Evolutionary conservation across 1,140 invertebrate species (phyloP).

Genomic region (Tetraneura akinire): DNA sequence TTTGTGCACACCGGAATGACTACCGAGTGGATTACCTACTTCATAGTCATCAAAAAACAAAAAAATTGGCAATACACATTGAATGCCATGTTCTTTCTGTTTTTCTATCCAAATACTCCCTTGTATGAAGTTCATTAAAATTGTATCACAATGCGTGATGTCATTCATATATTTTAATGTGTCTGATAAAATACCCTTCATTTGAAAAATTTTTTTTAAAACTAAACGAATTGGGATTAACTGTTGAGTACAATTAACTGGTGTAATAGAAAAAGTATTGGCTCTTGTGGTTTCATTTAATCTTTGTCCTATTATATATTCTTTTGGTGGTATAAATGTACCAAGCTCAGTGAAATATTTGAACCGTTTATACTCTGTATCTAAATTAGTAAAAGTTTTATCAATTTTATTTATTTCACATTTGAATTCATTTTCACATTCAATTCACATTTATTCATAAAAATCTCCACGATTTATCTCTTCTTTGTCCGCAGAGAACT

Average conservation of each 20-base stretch:
- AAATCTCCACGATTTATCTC: no score
- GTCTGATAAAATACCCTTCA: background rate
- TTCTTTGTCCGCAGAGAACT: no score
- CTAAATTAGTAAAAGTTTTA: no score
- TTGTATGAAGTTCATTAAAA: background rate
- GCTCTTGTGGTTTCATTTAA: background rate
- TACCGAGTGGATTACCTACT: slow-evolving; percentile 36
- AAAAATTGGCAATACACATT: background rate
- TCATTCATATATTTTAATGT: slow-evolving; percentile 11
- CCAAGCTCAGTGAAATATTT: slow-evolving; percentile 15
- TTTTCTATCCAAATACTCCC: slow-evolving; percentile 3
- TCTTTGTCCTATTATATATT: background rate
- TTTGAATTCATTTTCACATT: no score
- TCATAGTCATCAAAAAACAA: background rate
- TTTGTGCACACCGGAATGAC: slow-evolving; percentile 54
- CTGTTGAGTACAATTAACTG: background rate
- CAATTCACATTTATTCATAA: no score
- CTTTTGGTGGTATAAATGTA: background rate
- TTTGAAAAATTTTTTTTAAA: slow-evolving; percentile 20
- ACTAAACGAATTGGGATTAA: background rate
- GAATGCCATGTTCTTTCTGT: background rate
- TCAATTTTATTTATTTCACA: no score
- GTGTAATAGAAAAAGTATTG: background rate
- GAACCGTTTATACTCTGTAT: background rate
- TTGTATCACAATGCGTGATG: background rate